Evolutionary conservation across 2,113 vertebrate species (phyloP), one percentile per base, ranked within the genome.

Genomic region (Crotalus viridis): DNA sequence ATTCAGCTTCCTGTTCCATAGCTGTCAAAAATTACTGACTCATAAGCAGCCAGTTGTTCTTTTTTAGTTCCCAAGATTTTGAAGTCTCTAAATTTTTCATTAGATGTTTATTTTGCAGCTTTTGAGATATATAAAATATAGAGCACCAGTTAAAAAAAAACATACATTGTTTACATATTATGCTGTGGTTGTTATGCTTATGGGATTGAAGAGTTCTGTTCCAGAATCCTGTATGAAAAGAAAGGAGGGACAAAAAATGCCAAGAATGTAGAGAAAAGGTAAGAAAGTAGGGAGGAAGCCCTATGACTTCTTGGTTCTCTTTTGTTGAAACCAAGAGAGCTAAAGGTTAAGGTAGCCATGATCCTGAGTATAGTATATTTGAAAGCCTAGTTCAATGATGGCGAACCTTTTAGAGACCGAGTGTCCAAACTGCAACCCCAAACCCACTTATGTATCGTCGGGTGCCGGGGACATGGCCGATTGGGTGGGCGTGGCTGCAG

Each of bases 11-110:
- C 92, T 92, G 89, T 94, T 48, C 86, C 95, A 94, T 95, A 94
- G 94, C 92, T 94, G 81, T 8, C 90, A 92, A 93, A 95, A 87
- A 94, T 94, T 93, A 95, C 94, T 96, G 95, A 96, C 94, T 96
- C 95, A 94, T 87, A 93, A 89, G 89, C 74, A 89, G 51, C 55
- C 74, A 91, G 88, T 92, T 89, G 93, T 69, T 26, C 56, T 74
- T 86, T 74, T 89, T 91, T 24, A 64, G 87, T 87, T 57, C 46
- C 33, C 55, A n/a, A 21, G n/a, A 39, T 55, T 91, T 90, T 85
- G 33, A 91, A 69, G 74, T 2, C 7, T 33, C 69, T 64, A 85
- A 85, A 88, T 91, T 69, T 88, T 91, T 89, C 87, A 89, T 12
- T 52, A 59, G 39, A 55, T 61, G 39, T 89, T 57, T 59, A 85